Conservation (phyloP, 2,888 invertebrate species). For the Cyclophora punctaria region DNA sequence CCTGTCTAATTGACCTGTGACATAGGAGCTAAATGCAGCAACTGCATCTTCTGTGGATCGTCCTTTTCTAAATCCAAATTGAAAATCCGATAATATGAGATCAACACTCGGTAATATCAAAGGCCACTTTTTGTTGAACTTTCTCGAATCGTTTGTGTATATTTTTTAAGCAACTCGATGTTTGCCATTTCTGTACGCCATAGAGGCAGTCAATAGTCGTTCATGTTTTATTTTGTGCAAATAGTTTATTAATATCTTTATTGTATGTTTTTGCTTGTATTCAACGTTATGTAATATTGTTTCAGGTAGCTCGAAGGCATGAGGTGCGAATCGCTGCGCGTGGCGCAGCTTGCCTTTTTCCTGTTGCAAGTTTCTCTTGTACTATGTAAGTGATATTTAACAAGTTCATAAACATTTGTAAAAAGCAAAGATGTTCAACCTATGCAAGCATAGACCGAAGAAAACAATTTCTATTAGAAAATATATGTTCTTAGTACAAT, state of each 20-base stretch:
- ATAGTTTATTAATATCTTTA: not conserved
- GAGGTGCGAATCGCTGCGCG: slow-evolving; percentile 59
- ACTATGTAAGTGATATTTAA: slow-evolving; percentile 43
- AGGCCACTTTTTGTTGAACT: slow-evolving; percentile 27
- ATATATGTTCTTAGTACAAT: no score
- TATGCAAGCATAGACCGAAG: no score
- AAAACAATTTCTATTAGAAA: no score
- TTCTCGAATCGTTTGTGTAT: slow-evolving; percentile 25
- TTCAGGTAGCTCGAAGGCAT: slow-evolving; percentile 50
- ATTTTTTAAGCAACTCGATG: slow-evolving; percentile 21
- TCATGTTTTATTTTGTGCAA: slow-evolving; percentile 9
- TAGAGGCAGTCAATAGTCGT: slow-evolving; percentile 19
- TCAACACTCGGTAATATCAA: slow-evolving; percentile 14
- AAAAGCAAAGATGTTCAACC: no score
- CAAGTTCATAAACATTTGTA: no score
- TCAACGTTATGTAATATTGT: slow-evolving; percentile 18
- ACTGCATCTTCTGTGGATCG: no score
- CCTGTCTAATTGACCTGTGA: no score
- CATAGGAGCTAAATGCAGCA: no score
- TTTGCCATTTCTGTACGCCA: slow-evolving; percentile 1
- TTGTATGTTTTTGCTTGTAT: not conserved
- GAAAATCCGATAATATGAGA: no score
- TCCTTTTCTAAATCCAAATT: no score
- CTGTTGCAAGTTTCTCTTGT: slow-evolving; percentile 56
- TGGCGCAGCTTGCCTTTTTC: slow-evolving; percentile 59